phyloP scores from a whole-genome alignment of 2,113 vertebrate species.

The Galbula dea region DNA sequence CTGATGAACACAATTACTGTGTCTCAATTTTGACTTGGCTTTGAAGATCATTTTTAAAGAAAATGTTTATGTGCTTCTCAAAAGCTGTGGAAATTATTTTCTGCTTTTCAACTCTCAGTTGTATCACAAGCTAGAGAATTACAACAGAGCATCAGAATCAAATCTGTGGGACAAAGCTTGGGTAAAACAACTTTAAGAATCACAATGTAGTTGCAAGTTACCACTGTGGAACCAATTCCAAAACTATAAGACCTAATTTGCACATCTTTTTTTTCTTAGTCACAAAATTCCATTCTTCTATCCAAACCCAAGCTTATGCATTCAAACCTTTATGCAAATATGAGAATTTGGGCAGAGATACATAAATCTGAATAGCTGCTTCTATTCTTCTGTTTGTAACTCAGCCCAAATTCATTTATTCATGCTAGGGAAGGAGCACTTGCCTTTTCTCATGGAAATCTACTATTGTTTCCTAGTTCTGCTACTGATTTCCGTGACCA shows the following conservation, averaged over 20 bases:
- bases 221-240: background rate
- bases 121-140: background rate
- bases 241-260: background rate
- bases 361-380: background rate
- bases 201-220: background rate
- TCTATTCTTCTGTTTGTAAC: background rate
- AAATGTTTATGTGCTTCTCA: background rate
- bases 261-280: background rate
- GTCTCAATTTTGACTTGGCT: background rate
- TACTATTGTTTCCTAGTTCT: slow-evolving; percentile 19
- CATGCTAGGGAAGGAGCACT: background rate
- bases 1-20: background rate
- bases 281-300: background rate
- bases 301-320: background rate
- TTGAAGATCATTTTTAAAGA: background rate
- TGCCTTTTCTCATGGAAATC: slow-evolving; percentile 53
- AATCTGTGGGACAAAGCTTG: background rate
- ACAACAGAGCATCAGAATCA: background rate
- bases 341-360: background rate
- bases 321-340: background rate
- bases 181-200: background rate
- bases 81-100: background rate
- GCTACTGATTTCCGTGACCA: slow-evolving; percentile 10
- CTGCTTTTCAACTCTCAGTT: background rate
- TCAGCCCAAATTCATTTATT: slow-evolving; percentile 11